A percentile compares a stretch with the other conserved stretches of the same genome.
phyloP scores from a whole-genome alignment of 1,140 invertebrate genomes.

The Latrodectus geometricus region DNA sequence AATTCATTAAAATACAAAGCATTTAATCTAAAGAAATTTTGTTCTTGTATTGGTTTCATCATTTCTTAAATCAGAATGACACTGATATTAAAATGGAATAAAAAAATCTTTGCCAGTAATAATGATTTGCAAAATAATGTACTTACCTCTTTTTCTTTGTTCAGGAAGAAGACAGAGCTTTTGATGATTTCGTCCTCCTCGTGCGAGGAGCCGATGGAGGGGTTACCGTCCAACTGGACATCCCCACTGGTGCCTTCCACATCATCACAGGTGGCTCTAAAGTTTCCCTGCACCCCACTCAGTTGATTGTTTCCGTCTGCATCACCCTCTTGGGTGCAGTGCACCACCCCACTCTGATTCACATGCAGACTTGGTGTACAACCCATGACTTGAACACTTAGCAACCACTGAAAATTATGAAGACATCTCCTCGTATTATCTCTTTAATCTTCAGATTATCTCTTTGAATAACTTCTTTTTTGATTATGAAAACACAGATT shows the following conservation, averaged over 20 bases:
- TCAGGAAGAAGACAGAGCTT: slow-evolving; percentile 40
- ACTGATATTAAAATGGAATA: too few relatives aligned
- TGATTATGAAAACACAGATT: background rate
- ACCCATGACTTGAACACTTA: slow-evolving; percentile 6
- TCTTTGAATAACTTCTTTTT: background rate
- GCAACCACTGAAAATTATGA: background rate
- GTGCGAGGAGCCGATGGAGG: background rate
- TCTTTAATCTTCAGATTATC: background rate
- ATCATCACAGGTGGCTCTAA: slow-evolving; percentile 20
- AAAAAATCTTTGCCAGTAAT: too few relatives aligned
- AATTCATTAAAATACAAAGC: too few relatives aligned
- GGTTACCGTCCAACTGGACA: background rate
- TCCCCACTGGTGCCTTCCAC: slow-evolving; percentile 19
- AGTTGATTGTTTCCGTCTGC: slow-evolving; percentile 16
- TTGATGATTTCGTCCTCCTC: slow-evolving; percentile 9
- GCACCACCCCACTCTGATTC: slow-evolving; percentile 33
- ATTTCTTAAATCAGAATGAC: too few relatives aligned
- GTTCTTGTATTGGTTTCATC: too few relatives aligned
- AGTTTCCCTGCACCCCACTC: slow-evolving; percentile 31
- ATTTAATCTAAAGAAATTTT: too few relatives aligned
- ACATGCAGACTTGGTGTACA: slow-evolving; percentile 45
- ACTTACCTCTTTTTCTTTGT: slow-evolving; percentile 7
- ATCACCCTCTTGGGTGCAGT: slow-evolving; percentile 19
- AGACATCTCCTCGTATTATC: background rate
- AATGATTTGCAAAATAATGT: too few relatives aligned